Conservation (phyloP, 2,797 vertebrate genomes). For the Betta splendens region DNA sequence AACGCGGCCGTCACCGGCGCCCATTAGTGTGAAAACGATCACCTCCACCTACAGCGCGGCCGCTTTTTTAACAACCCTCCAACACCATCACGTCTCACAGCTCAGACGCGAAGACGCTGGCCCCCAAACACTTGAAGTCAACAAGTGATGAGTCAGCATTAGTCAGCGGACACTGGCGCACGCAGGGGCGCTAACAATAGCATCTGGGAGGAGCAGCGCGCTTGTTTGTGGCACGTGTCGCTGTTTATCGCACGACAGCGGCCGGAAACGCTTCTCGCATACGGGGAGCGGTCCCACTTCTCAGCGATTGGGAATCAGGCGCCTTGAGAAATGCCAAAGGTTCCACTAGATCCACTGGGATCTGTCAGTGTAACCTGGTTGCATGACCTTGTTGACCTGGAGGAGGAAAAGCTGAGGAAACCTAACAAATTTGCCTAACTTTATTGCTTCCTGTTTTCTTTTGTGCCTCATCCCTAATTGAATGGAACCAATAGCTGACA, state of each 20-base stretch:
- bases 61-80: background rate
- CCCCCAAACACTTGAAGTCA: constrained; percentile 66
- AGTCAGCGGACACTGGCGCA: constrained; percentile 38
- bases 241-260: constrained; percentile 44
- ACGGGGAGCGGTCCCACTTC: constrained; percentile 44
- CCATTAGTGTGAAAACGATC: constrained; percentile 24
- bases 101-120: too few species aligned
- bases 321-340: constrained; percentile 6
- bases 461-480: constrained; percentile 26
- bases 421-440: constrained; percentile 61
- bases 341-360: background rate
- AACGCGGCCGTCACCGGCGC: constrained; percentile 16
- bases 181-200: constrained; percentile 56
- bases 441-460: constrained; percentile 54
- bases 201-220: constrained; percentile 18
- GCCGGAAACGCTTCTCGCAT: constrained; percentile 49
- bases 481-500: constrained; percentile 23
- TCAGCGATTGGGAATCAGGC: constrained; percentile 1
- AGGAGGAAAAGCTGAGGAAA: too few species aligned
- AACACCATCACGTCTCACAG: too few species aligned
- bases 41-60: constrained; percentile 3
- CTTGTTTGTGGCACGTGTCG: constrained; percentile 60
- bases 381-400: background rate
- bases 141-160: constrained; percentile 31
- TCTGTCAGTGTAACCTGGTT: background rate